These are phyloP conservation scores for Ormia ochracea DNA, from an alignment of 2,888 invertebrate species.

Conservation along the genomic window DNA sequence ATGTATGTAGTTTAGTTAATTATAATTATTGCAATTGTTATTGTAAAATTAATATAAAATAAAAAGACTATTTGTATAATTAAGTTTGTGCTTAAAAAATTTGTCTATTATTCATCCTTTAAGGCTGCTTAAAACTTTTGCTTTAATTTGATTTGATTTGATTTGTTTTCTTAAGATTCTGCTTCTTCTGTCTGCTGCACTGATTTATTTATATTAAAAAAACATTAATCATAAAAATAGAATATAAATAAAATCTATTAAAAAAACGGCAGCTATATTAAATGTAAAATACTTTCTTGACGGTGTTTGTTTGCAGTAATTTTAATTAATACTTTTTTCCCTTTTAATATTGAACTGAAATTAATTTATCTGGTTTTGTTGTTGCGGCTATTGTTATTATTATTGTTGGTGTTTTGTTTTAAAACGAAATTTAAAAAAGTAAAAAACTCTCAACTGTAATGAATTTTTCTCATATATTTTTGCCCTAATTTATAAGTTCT, in stretches of 20 bases:
- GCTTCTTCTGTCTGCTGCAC: not conserved
- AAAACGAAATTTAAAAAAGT: slow-evolving; percentile 4
- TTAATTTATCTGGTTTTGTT: slow-evolving; percentile 39
- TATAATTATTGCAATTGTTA: slow-evolving; percentile 66
- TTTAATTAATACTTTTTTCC: slow-evolving; percentile 50
- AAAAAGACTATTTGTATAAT: slow-evolving; percentile 39
- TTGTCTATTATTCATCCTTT: slow-evolving; percentile 55
- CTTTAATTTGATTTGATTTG: slow-evolving; percentile 63
- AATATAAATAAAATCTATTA: slow-evolving; percentile 53
- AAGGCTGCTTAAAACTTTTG: slow-evolving; percentile 64
- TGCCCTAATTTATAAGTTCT: slow-evolving; percentile 24
- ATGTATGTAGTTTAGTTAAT: slow-evolving; percentile 27
- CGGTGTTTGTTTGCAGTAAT: slow-evolving; percentile 36
- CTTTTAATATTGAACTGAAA: slow-evolving; percentile 44
- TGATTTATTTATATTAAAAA: slow-evolving; percentile 18
- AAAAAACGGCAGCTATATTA: slow-evolving; percentile 57
- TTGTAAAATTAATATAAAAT: slow-evolving; percentile 48
- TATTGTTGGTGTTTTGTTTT: too few relatives aligned
- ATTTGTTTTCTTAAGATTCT: slow-evolving; percentile 43
- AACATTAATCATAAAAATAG: slow-evolving; percentile 35
- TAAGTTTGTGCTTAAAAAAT: slow-evolving; percentile 37
- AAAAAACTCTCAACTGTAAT: slow-evolving; percentile 65
- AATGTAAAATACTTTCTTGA: slow-evolving; percentile 47
- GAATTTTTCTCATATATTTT: slow-evolving; percentile 26
- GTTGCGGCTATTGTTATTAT: too few relatives aligned